These are phyloP conservation scores for Alectura lathami DNA, from an alignment of 2,113 vertebrate genomes.

Conservation along the genomic window DNA sequence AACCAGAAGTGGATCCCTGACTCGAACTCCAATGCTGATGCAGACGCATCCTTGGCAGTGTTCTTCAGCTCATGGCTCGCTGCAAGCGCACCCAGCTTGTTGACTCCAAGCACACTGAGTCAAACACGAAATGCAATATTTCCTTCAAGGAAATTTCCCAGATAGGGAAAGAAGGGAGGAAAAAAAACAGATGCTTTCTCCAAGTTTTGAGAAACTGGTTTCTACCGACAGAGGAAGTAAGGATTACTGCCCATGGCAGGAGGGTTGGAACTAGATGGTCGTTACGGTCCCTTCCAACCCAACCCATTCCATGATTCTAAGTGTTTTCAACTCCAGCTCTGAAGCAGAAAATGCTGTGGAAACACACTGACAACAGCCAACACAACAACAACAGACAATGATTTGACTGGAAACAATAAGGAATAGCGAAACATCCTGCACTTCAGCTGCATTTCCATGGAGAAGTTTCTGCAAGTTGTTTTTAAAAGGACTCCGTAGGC, in stretches of 20 bases:
- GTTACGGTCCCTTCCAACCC: too few relatives aligned
- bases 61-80: not conserved
- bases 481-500: not conserved
- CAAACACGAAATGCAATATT: not conserved
- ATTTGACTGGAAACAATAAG: constrained; percentile 11
- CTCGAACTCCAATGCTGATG: not conserved
- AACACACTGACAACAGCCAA: not conserved
- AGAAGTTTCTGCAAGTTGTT: constrained; percentile 29
- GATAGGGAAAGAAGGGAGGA: not conserved
- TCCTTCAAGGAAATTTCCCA: not conserved
- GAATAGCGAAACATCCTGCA: not conserved
- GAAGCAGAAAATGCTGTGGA: not conserved
- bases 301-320: too few relatives aligned
- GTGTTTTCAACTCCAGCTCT: not conserved
- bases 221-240: not conserved
- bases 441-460: not conserved
- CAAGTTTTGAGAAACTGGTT: not conserved
- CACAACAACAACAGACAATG: not conserved
- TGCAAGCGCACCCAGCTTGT: accelerated
- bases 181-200: not conserved
- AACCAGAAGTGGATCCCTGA: not conserved
- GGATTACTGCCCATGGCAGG: too few relatives aligned
- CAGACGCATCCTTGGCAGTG: not conserved
- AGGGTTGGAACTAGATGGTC: too few relatives aligned
- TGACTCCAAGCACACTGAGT: accelerated